Evolutionary conservation across 2,113 vertebrate species (phyloP).

Genomic region (Sisor rabdophorus): DNA sequence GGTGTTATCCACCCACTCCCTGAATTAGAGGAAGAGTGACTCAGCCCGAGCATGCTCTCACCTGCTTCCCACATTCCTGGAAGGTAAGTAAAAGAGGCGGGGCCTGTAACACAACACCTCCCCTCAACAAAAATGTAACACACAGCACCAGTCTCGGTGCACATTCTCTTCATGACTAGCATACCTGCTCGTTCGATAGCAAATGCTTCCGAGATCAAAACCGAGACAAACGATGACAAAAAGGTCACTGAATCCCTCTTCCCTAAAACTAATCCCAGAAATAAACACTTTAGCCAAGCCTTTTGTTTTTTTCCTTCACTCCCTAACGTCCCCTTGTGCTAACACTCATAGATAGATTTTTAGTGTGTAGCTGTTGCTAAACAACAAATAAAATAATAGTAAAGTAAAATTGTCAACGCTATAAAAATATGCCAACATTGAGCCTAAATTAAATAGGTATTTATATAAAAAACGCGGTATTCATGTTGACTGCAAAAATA

Average conservation of each 20-base stretch:
- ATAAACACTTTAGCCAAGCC: background rate
- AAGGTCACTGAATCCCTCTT: background rate
- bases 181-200: conserved; percentile 25
- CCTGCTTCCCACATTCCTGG: conserved; percentile 63
- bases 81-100: conserved; percentile 66
- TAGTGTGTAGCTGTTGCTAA: background rate
- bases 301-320: background rate
- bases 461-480: background rate
- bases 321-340: background rate
- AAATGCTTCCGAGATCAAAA: conserved; percentile 2
- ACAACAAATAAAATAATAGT: background rate
- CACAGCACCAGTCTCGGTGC: background rate
- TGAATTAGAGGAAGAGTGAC: conserved; percentile 39
- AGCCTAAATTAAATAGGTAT: background rate
- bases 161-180: conserved; percentile 34
- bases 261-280: background rate
- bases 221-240: background rate
- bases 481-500: background rate
- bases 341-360: too few species aligned
- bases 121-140: background rate
- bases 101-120: conserved; percentile 45
- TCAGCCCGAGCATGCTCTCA: conserved; percentile 59
- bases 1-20: conserved; percentile 22
- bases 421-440: background rate
- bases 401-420: background rate